Evolutionary conservation across 30 jellyfish, hydroid and myxozoan species (phyloP), one percentile per base, ranked within the genome.

Genomic region (Mastigias papua): DNA sequence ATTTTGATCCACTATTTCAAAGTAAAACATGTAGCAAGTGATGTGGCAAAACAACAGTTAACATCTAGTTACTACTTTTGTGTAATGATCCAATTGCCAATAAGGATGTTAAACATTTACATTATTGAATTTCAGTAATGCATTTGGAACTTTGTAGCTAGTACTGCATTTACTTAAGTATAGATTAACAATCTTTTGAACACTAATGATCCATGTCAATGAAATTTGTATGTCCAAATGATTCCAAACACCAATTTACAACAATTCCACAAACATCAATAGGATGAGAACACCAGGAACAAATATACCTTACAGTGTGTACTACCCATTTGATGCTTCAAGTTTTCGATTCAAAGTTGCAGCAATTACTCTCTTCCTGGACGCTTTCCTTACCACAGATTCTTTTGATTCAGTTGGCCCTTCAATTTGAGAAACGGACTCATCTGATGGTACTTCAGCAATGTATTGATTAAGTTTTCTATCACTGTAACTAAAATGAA

Each of bases 331-430:
- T 13, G 91, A 25, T 27, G 78, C 61, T 2, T 30, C 46, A n/a
- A 34, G 25, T 16, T 58, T 58, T 6, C 92, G 86, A 70, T 71
- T 83, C 57, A 83, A 54, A 6, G 85, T 83, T 57, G 82, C 86
- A 26, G 92, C 86, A 9, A 83, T 23, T 21, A 15, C 66, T 73
- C 26, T 58, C 73, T 30, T 68, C 86, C 35, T 42, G 7, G 81
- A 27, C 32, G 46, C 32, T 51, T 34, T 57, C 71, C 25, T 31
- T n/a, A 27, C 19, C 21, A 73, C 86, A 34, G 77, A 51, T 19
- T 29, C 89, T 17, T 22, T 78, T 17, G 22, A 26, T 17, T 54
- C 64, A 23, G 25, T 31, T 54, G 22, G 26, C 31, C 26, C 7
- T 30, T 68, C 21, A 78, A 29, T 29, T n/a, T n/a, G n/a, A 54